Evolutionary conservation across 2,113 vertebrate species (phyloP).

Genomic region (Craseonycteris thonglongyai): DNA sequence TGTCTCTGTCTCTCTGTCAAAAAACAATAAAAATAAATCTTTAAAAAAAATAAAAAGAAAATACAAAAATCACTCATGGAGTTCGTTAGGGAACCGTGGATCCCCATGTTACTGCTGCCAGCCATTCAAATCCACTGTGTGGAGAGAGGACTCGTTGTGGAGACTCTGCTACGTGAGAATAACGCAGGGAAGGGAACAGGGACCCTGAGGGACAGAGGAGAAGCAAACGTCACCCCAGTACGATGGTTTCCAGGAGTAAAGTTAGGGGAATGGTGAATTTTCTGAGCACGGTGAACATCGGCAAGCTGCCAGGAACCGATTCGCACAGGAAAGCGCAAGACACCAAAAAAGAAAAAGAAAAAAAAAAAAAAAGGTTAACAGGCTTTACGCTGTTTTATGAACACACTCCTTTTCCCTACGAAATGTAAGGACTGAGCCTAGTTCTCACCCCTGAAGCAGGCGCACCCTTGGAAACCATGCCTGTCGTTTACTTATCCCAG

Average conservation of each 20-base stretch:
- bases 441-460: too few species aligned
- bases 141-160: neutral
- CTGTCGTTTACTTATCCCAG: neutral
- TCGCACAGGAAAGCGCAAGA: conserved; percentile 8
- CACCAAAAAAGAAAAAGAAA: neutral
- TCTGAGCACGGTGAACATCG: conserved; percentile 95
- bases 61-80: too few species aligned
- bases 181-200: neutral
- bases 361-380: neutral
- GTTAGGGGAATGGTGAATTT: conserved; percentile 95
- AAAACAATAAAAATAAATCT: too few species aligned
- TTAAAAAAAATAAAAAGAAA: too few species aligned
- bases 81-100: neutral
- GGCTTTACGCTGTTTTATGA: conserved; percentile 43
- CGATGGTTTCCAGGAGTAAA: conserved; percentile 87
- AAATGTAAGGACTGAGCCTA: conserved; percentile 22
- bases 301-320: conserved; percentile 83
- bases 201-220: neutral
- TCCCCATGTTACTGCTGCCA: neutral
- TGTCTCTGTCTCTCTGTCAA: too few species aligned
- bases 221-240: conserved; percentile 84
- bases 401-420: conserved; percentile 17
- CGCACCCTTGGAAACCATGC: too few species aligned
- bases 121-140: neutral
- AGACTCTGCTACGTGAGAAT: neutral